Evolutionary conservation across 2,888 invertebrate genomes (phyloP).

Genomic region (Drosophila silvestris): DNA sequence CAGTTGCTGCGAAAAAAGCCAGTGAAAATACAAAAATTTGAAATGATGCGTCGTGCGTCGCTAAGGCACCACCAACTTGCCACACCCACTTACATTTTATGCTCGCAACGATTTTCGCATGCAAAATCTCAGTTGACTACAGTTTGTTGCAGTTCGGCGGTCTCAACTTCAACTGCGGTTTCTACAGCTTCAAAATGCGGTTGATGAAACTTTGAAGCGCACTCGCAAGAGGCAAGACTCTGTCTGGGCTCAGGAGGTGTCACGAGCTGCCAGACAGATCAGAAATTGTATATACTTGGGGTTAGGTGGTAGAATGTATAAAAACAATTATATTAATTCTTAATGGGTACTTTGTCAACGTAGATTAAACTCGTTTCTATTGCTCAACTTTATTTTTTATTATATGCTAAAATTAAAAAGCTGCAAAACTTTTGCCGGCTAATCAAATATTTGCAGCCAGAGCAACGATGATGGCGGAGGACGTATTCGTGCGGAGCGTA

Average conservation of each 20-base stretch:
- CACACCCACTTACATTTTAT: slow-evolving; percentile 14
- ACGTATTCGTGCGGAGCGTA: slow-evolving; percentile 67
- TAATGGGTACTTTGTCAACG: slow-evolving; percentile 26
- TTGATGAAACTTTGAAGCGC: slow-evolving; percentile 42
- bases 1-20: slow-evolving; percentile 15
- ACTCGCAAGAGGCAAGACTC: slow-evolving; percentile 15
- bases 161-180: slow-evolving; percentile 60
- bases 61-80: slow-evolving; percentile 11
- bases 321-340: slow-evolving; percentile 55
- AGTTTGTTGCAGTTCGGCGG: slow-evolving; percentile 36
- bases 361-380: slow-evolving; percentile 22
- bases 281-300: slow-evolving; percentile 11
- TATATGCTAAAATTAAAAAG: slow-evolving; percentile 61
- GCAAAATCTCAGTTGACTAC: slow-evolving; percentile 53
- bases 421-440: slow-evolving; percentile 69
- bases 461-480: slow-evolving; percentile 30
- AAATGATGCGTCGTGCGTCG: slow-evolving; percentile 32
- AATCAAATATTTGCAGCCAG: slow-evolving; percentile 79
- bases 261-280: slow-evolving; percentile 7
- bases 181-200: slow-evolving; percentile 54
- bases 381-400: slow-evolving; percentile 10
- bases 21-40: slow-evolving; percentile 35
- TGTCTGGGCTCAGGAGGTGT: slow-evolving; percentile 29
- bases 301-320: slow-evolving; percentile 1
- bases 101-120: slow-evolving; percentile 4